Evolutionary conservation across 2,797 vertebrate genomes (phyloP).

Genomic region (Sebastes kiyomatsui): DNA sequence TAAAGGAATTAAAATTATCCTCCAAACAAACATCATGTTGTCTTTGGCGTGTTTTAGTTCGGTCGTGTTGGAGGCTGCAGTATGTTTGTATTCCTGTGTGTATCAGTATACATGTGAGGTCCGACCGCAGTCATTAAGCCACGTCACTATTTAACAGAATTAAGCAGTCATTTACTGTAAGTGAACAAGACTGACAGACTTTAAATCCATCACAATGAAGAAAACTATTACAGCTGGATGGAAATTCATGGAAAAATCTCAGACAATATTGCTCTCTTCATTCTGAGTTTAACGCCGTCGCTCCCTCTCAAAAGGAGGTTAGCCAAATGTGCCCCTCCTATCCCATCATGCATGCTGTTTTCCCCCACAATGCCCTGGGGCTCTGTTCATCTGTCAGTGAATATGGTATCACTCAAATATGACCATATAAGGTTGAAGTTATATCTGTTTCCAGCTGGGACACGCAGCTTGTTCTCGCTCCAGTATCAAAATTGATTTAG

Average conservation of each 20-base stretch:
- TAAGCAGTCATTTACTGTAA: slow-evolving; percentile 7
- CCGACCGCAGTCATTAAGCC: slow-evolving; percentile 20
- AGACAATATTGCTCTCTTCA: slow-evolving; percentile 2
- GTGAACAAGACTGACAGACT: neutral
- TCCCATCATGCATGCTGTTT: slow-evolving; percentile 69
- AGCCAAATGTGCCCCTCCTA: slow-evolving; percentile 71
- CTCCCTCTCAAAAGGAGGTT: slow-evolving; percentile 61
- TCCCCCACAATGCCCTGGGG: slow-evolving; percentile 71
- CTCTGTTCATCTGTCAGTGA: slow-evolving; percentile 74
- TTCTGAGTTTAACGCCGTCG: slow-evolving; percentile 20
- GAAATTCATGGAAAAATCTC: neutral
- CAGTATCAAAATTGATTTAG: slow-evolving; percentile 5
- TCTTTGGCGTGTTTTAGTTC: slow-evolving; percentile 25
- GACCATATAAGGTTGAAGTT: slow-evolving; percentile 60
- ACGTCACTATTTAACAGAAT: slow-evolving; percentile 19
- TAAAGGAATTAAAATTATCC: slow-evolving; percentile 19
- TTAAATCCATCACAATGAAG: neutral
- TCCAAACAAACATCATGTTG: slow-evolving; percentile 37
- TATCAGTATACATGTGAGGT: slow-evolving; percentile 1
- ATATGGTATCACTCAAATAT: slow-evolving; percentile 65
- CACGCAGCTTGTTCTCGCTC: slow-evolving; percentile 5
- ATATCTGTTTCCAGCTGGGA: slow-evolving; percentile 59
- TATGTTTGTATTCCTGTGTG: slow-evolving; percentile 6
- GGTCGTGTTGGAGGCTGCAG: neutral
- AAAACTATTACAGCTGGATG: neutral